Conservation (phyloP, 2,888 invertebrate species). For the Brachylomia viminalis region DNA sequence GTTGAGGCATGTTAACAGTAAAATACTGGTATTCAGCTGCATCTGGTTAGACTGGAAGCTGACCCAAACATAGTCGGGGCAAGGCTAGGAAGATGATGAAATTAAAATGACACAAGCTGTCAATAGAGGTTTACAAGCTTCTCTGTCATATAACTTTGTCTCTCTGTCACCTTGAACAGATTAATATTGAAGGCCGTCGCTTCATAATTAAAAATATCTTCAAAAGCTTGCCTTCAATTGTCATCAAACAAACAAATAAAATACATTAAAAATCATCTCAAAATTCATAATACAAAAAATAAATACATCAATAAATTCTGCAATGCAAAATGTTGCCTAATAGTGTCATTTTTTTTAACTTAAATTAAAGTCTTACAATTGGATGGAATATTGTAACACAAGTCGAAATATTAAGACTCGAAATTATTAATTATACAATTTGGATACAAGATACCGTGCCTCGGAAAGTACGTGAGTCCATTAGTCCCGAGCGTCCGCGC, state of each 20-base stretch:
- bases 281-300: not conserved
- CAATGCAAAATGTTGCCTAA: conserved; percentile 17
- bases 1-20: not conserved
- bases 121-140: too few species aligned
- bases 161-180: too few species aligned
- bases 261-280: not conserved
- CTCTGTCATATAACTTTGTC: not conserved
- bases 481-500: not conserved
- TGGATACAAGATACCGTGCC: not conserved
- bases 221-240: conserved; percentile 6
- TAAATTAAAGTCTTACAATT: conserved; percentile 56
- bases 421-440: conserved; percentile 21
- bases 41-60: not conserved
- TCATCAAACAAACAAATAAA: conserved; percentile 5
- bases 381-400: conserved; percentile 54
- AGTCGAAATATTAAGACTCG: conserved; percentile 21
- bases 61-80: too few species aligned
- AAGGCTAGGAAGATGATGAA: not conserved
- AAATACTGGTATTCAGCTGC: not conserved
- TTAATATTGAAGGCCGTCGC: not conserved
- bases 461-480: not conserved
- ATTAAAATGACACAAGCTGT: not conserved
- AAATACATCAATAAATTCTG: not conserved
- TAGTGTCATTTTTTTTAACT: conserved; percentile 26
- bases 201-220: not conserved